Evolutionary conservation across 2,797 vertebrate genomes (phyloP).

Genomic region (Gymnoscopelus microlampas): DNA sequence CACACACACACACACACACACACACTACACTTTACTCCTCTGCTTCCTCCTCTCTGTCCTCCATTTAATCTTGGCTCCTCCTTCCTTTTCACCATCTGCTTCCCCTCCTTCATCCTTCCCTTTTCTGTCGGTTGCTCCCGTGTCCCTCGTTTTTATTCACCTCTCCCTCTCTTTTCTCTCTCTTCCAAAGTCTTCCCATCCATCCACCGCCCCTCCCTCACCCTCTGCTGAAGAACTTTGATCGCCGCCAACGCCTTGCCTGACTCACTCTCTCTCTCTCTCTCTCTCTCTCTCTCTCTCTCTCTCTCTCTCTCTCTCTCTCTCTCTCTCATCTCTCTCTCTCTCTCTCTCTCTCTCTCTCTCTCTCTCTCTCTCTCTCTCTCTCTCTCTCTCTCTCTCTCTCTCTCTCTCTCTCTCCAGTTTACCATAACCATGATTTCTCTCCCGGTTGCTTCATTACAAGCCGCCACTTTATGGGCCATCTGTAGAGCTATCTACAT

Average conservation of each 20-base stretch:
- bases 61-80: background rate
- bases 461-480: slow-evolving; percentile 79
- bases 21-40: background rate
- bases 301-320: slow-evolving; percentile 57
- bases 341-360: slow-evolving; percentile 41
- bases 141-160: slow-evolving; percentile 11
- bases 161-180: background rate
- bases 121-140: slow-evolving; percentile 12
- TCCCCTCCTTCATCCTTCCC: background rate
- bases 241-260: slow-evolving; percentile 33
- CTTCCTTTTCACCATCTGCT: slow-evolving; percentile 12
- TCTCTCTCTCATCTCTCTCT: slow-evolving; percentile 40
- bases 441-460: slow-evolving; percentile 79
- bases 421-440: slow-evolving; percentile 78
- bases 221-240: slow-evolving; percentile 33
- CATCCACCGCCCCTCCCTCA: background rate
- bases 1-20: background rate
- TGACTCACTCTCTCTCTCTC: background rate
- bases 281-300: slow-evolving; percentile 15
- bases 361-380: slow-evolving; percentile 39
- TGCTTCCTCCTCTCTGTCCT: background rate
- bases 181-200: slow-evolving; percentile 9
- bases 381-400: slow-evolving; percentile 1
- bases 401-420: slow-evolving; percentile 12
- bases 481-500: slow-evolving; percentile 77